Percentiles rank a stretch among this genome's conserved stretches.
These are phyloP conservation scores for Mesembrinibis cayennensis DNA, from an alignment of 2,113 vertebrate species.

Conservation along the genomic window DNA sequence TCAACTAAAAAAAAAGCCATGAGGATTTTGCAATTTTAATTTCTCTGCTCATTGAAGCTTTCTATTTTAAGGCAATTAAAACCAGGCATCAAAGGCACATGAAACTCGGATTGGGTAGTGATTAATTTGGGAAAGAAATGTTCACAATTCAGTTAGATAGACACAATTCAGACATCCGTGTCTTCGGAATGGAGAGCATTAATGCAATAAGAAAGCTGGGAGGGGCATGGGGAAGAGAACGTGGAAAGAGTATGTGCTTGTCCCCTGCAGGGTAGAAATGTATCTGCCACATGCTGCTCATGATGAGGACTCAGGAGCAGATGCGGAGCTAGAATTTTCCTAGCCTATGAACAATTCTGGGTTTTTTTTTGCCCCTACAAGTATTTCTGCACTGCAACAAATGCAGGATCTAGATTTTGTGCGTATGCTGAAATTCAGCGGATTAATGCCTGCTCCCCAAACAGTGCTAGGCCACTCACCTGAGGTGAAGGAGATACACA, in stretches of 20 bases:
- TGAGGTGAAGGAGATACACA: not conserved
- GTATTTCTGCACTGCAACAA: not conserved
- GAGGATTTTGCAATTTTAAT: slow-evolving; percentile 57
- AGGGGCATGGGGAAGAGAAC: not conserved
- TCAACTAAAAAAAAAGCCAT: not conserved
- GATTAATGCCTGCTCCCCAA: not conserved
- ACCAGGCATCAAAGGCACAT: slow-evolving; percentile 39
- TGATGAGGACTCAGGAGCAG: not conserved
- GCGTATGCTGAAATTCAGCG: not conserved
- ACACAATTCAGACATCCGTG: not conserved
- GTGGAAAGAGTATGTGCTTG: not conserved
- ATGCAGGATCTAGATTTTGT: not conserved
- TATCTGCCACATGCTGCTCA: not conserved
- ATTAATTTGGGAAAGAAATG: slow-evolving; percentile 34
- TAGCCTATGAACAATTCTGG: not conserved
- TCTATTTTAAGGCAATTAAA: slow-evolving; percentile 67
- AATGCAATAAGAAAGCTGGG: not conserved
- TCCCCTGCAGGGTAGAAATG: not conserved
- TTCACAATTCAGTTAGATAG: not conserved
- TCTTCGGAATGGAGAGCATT: not conserved
- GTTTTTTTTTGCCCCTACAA: not conserved
- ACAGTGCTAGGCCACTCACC: not conserved
- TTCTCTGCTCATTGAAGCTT: slow-evolving; percentile 67
- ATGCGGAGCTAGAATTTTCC: not conserved
- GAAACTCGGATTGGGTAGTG: slow-evolving; percentile 6